Base-by-base conservation (phyloP, 2,888 invertebrate genomes). In the Biston betularia region DNA sequence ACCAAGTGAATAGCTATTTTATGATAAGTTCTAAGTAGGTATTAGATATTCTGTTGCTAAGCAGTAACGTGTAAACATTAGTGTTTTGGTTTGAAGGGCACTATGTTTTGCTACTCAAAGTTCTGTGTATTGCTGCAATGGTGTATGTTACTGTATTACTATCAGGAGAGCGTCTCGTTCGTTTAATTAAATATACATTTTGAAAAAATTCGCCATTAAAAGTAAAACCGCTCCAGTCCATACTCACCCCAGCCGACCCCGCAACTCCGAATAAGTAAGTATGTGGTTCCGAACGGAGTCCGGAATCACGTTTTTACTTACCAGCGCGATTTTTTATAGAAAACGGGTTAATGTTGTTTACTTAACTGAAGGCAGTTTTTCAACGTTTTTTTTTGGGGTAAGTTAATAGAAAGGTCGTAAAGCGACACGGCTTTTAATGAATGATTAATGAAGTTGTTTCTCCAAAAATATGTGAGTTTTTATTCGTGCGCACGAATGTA, bases 261-360 rank as follows among this genome's bases (percentile, higher is more conserved):
- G 9, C 35, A 11, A 12, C 42, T 44, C 45, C 38, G 49, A 48
- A 61, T 61, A 62, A 66, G 66, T 66, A 58, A 66, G 62, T n/a
- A 49, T 24, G 57, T 40, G 66, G 66, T 62, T 52, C 10, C 46
- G 15, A 35, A 40, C 40, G 57, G 57, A 58, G 53, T 50, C 44
- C 24, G 24, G 42, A 53, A 55, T 63, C 58, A 62, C 54, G 58
- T 54, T 63, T 62, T 49, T 62, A 58, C 62, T 67, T 58, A 62
- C 67, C 67, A 58, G 65, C 55, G 56, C 67, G 65, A 72, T 72
- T 73, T 71, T 73, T 71, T 70, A 69, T 58, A 64, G 56, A 54
- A 70, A 70, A 53, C 53, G 67, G 67, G 67, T 49, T 69, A 69
- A 73, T 67, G 59, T 65, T 71, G 71, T 73, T 70, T 71, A 60